Percentiles rank a stretch among this genome's conserved stretches.
phyloP scores from a whole-genome alignment of 37 sponge, comb jelly and placozoan species.

The Eunapius fragilis region DNA sequence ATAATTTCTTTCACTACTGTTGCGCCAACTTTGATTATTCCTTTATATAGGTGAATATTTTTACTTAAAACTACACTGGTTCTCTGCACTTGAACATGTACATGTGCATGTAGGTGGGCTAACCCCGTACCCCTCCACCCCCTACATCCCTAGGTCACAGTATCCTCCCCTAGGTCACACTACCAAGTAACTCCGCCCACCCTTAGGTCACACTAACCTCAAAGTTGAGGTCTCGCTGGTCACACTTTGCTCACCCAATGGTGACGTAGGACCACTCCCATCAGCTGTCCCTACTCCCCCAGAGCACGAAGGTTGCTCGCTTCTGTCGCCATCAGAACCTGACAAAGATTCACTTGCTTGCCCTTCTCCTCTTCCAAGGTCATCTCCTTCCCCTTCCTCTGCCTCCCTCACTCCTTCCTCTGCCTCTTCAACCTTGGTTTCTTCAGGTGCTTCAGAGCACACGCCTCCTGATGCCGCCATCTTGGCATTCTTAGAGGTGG shows the following conservation, averaged over 20 bases:
- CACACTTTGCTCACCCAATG: background rate
- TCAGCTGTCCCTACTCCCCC: background rate
- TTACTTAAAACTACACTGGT: too few species aligned
- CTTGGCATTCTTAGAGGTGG: background rate
- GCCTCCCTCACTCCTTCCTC: background rate
- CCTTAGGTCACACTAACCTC: background rate
- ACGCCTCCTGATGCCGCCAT: background rate
- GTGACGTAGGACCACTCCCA: background rate
- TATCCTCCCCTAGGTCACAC: too few species aligned
- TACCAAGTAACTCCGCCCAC: background rate
- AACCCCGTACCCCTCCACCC: too few species aligned
- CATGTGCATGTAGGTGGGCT: too few species aligned
- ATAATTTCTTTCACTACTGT: too few species aligned
- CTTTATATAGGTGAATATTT: too few species aligned
- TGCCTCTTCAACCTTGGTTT: background rate
- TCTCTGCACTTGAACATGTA: too few species aligned
- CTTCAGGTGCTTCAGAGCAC: background rate
- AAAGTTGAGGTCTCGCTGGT: background rate
- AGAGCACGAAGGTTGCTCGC: background rate
- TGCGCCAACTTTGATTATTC: too few species aligned
- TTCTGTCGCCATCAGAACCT: background rate
- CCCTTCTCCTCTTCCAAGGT: background rate
- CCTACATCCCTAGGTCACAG: too few species aligned
- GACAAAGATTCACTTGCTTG: background rate
- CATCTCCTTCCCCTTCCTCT: background rate